A percentile compares a stretch with the other conserved stretches of the same genome.
These are phyloP conservation scores for Anomalospiza imberbis DNA, from an alignment of 2,797 vertebrate species.

Conservation along the genomic window DNA sequence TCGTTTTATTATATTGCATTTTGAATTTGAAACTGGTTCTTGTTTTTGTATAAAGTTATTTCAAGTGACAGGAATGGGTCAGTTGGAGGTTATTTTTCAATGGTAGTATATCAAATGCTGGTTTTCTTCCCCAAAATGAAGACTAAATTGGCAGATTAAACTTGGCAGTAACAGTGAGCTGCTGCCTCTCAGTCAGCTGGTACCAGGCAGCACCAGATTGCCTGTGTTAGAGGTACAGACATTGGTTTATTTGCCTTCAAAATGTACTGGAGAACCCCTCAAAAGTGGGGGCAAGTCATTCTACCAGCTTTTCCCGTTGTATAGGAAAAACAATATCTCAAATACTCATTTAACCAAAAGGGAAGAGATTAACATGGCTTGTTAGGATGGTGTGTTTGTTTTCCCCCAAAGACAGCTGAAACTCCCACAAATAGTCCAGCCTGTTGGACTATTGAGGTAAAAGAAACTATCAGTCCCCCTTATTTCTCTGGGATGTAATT, in stretches of 20 bases:
- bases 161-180: not conserved
- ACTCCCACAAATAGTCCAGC: not conserved
- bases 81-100: not conserved
- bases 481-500: not conserved
- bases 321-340: not conserved
- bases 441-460: not conserved
- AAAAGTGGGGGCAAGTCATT: not conserved
- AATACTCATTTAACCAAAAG: not conserved
- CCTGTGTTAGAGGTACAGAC: not conserved
- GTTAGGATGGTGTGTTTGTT: not conserved
- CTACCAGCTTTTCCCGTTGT: not conserved
- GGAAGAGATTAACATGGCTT: not conserved
- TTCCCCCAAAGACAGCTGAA: not conserved
- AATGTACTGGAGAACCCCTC: not conserved
- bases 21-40: constrained; percentile 8
- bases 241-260: not conserved
- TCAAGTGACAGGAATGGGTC: constrained; percentile 14
- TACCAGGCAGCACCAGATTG: not conserved
- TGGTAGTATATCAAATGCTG: not conserved
- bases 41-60: not conserved
- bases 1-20: not conserved
- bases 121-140: not conserved
- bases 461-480: not conserved
- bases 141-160: not conserved
- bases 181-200: not conserved